A percentile compares a stretch with the other conserved stretches of the same genome.
These are phyloP conservation scores for Alca torda DNA, from an alignment of 2,797 vertebrate genomes.

Conservation along the genomic window DNA sequence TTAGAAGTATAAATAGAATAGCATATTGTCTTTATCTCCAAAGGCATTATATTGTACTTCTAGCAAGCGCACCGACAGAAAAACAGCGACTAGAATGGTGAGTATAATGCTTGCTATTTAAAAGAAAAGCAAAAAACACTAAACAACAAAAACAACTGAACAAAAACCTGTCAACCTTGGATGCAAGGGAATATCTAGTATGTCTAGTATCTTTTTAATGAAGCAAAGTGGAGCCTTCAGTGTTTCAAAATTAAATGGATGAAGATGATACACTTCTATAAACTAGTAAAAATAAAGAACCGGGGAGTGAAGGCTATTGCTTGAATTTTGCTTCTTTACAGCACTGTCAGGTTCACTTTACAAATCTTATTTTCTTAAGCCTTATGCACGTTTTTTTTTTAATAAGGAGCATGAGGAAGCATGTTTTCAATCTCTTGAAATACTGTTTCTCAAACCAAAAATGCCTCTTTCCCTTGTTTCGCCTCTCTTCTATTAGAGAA, in stretches of 20 bases:
- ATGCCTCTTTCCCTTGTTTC: background rate
- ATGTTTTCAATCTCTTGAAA: background rate
- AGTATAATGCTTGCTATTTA: conserved; percentile 70
- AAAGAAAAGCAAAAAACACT: background rate
- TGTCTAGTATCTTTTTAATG: background rate
- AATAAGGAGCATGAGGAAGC: background rate
- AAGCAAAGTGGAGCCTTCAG: background rate
- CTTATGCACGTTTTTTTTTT: background rate
- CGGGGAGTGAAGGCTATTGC: background rate
- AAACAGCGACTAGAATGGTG: conserved; percentile 89
- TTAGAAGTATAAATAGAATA: conserved; percentile 73
- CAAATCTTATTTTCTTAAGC: background rate
- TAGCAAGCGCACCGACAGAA: conserved; percentile 86
- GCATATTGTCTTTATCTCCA: conserved; percentile 87
- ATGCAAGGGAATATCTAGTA: background rate
- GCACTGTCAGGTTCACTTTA: background rate
- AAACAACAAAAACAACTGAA: background rate
- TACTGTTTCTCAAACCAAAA: background rate
- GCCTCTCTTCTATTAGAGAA: background rate
- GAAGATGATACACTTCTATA: background rate
- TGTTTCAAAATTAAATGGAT: background rate
- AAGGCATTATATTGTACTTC: conserved; percentile 94
- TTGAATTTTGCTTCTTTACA: background rate
- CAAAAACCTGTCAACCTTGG: no score
- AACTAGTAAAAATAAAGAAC: background rate